phyloP scores from a whole-genome alignment of 2,113 vertebrate species.

The Turdus rufiventris region DNA sequence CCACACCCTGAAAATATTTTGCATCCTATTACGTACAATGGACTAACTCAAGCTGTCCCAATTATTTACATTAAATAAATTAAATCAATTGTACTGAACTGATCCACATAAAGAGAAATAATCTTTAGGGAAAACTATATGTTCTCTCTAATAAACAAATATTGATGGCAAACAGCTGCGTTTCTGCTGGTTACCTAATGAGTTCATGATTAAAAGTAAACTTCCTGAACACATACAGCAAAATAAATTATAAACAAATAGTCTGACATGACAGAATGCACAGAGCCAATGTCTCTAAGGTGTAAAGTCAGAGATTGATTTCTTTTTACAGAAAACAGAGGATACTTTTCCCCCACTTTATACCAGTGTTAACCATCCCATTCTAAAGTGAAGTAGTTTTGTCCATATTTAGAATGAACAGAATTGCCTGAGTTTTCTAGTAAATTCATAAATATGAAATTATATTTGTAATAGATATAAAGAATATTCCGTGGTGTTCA shows the following conservation, averaged over 20 bases:
- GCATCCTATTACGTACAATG: background rate
- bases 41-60: background rate
- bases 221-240: background rate
- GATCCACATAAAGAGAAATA: background rate
- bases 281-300: background rate
- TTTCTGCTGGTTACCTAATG: background rate
- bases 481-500: background rate
- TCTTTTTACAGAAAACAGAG: background rate
- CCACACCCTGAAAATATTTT: background rate
- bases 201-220: background rate
- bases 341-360: background rate
- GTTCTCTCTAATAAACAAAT: background rate
- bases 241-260: background rate
- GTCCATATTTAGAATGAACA: background rate
- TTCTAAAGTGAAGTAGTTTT: background rate
- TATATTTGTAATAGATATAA: background rate
- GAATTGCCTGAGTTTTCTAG: background rate
- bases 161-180: background rate
- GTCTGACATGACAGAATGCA: background rate
- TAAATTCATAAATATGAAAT: background rate
- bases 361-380: background rate
- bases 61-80: background rate
- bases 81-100: background rate
- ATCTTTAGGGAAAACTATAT: background rate
- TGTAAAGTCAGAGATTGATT: background rate